Percentiles rank a stretch among this genome's conserved stretches.
These are phyloP conservation scores for Malurus cyaneus DNA, from an alignment of 2,113 vertebrate genomes.

Conservation along the genomic window DNA sequence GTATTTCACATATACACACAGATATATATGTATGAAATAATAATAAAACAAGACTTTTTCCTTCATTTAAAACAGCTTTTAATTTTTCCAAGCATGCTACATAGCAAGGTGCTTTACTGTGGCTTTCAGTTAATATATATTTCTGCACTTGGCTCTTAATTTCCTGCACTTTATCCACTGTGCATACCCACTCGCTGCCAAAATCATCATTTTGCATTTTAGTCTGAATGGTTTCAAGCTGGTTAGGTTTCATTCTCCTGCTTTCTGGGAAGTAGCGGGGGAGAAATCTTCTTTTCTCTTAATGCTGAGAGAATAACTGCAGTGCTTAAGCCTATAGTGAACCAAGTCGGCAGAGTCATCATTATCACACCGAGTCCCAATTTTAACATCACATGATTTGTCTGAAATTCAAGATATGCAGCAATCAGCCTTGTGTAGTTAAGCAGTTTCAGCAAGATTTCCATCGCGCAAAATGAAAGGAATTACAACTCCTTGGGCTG, in stretches of 20 bases:
- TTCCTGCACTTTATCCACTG: not conserved
- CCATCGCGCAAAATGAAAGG: not conserved
- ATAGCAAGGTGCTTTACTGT: constrained; percentile 5
- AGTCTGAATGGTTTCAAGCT: constrained; percentile 59
- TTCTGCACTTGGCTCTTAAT: constrained; percentile 40
- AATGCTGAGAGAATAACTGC: constrained; percentile 22
- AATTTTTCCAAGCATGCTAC: constrained; percentile 49
- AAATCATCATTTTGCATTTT: constrained; percentile 50
- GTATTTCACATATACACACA: not conserved
- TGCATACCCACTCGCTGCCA: constrained; percentile 28
- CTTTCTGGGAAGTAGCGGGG: not conserved
- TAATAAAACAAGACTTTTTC: not conserved
- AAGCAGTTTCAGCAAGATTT: constrained; percentile 28
- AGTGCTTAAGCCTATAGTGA: constrained; percentile 14
- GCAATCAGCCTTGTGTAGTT: constrained; percentile 33
- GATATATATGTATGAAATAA: not conserved
- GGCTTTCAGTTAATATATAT: constrained; percentile 52
- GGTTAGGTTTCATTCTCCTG: constrained; percentile 45
- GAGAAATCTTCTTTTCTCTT: constrained; percentile 39
- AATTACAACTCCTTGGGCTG: not conserved
- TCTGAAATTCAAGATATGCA: constrained; percentile 1
- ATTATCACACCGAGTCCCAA: constrained; percentile 45
- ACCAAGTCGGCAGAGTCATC: constrained; percentile 42
- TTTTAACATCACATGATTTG: constrained; percentile 47
- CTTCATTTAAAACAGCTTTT: constrained; percentile 41